Conservation (phyloP, 2,888 invertebrate genomes). For the Meiosimyza platycephala region DNA sequence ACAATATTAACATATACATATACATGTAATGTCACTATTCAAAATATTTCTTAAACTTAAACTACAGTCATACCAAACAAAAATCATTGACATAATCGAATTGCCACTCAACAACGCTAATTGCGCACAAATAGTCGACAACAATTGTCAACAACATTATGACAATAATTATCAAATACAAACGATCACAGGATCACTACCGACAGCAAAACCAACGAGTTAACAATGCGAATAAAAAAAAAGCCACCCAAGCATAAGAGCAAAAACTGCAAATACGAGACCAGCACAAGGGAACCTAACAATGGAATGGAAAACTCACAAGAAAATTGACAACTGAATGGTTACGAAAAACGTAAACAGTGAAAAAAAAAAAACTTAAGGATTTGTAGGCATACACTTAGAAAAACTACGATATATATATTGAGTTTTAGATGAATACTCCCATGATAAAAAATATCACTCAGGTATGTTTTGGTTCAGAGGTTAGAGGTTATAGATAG, state of each 20-base stretch:
- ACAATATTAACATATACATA: no score
- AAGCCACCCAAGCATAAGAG: not conserved
- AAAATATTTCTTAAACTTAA: not conserved
- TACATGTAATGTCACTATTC: no score
- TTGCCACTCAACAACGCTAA: constrained; percentile 45
- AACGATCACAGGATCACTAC: constrained; percentile 28
- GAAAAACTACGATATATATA: no score
- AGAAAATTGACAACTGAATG: constrained; percentile 57
- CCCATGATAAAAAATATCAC: no score
- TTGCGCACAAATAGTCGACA: constrained; percentile 43
- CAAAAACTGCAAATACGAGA: not conserved
- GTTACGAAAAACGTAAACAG: constrained; percentile 27
- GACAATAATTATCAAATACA: constrained; percentile 58
- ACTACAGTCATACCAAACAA: constrained; percentile 8
- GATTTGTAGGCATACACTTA: no score
- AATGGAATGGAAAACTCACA: constrained; percentile 17
- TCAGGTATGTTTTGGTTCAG: no score
- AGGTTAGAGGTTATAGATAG: no score
- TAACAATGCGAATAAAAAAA: not conserved
- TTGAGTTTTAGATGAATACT: no score
- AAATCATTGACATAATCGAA: constrained; percentile 26
- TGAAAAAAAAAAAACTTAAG: no score
- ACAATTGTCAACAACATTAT: constrained; percentile 29
- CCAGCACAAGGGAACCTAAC: not conserved
- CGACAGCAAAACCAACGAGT: not conserved